phyloP scores from a whole-genome alignment of 1,140 invertebrate genomes.

The Procambarus virginalis region DNA sequence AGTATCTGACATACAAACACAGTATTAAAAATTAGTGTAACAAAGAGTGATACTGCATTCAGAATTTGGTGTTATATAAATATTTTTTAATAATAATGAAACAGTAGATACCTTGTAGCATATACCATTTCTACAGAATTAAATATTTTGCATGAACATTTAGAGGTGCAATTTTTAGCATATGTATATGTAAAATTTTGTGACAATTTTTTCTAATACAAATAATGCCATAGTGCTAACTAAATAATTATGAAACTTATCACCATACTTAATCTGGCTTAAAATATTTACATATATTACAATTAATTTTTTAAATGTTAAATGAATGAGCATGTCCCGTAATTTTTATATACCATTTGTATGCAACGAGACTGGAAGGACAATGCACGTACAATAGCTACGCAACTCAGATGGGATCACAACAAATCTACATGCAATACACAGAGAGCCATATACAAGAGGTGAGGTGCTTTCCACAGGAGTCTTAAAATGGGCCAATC shows the following conservation, averaged over 20 bases:
- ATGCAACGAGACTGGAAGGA: not conserved
- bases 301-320: not conserved
- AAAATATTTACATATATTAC: not conserved
- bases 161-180: no score
- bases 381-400: not conserved
- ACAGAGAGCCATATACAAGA: not conserved
- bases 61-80: no score
- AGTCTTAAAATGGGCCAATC: conserved; percentile 18
- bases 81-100: no score
- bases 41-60: no score
- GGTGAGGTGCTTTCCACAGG: conserved; percentile 6
- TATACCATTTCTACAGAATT: no score
- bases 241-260: not conserved
- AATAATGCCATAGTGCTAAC: no score
- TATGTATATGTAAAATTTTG: no score
- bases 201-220: no score
- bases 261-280: not conserved
- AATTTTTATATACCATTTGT: not conserved
- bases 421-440: not conserved
- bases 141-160: no score
- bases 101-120: no score
- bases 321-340: not conserved
- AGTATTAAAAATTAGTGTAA: no score
- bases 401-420: not conserved
- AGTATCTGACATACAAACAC: no score